These are phyloP conservation scores for Smutsia gigantea DNA, from an alignment of 2,797 vertebrate genomes.

Conservation along the genomic window DNA sequence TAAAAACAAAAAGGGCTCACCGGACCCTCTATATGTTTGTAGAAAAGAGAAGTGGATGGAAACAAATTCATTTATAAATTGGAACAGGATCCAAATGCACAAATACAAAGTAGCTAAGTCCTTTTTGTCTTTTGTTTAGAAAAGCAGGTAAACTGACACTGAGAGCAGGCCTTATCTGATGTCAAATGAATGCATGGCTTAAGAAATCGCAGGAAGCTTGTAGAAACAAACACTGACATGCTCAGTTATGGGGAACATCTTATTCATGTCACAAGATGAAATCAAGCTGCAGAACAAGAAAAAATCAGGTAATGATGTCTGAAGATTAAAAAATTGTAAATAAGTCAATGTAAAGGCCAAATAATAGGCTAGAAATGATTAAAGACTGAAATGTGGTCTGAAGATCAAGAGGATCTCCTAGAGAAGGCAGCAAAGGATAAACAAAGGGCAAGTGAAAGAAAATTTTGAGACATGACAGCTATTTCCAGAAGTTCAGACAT, in stretches of 20 bases:
- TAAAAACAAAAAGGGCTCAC: neutral
- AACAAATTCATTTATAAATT: neutral
- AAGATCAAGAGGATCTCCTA: neutral
- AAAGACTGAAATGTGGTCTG: neutral
- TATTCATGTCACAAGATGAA: neutral
- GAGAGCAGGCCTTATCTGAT: neutral
- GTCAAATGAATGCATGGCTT: too few species aligned
- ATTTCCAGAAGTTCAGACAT: neutral
- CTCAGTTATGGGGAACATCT: too few species aligned
- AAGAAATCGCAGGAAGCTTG: neutral
- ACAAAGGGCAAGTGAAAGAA: neutral
- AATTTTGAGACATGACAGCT: neutral
- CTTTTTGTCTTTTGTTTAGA: too few species aligned
- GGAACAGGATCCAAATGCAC: neutral
- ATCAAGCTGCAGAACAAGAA: neutral
- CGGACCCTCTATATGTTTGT: too few species aligned
- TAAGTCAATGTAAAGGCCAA: neutral
- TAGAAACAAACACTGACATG: neutral
- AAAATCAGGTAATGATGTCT: neutral
- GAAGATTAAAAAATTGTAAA: neutral
- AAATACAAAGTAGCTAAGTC: neutral
- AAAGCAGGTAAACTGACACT: neutral
- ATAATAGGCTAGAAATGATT: neutral
- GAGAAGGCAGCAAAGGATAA: neutral
- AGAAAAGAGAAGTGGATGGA: neutral